phyloP scores from a whole-genome alignment of 2,797 vertebrate species.

The Enteromius fasciolatus region DNA sequence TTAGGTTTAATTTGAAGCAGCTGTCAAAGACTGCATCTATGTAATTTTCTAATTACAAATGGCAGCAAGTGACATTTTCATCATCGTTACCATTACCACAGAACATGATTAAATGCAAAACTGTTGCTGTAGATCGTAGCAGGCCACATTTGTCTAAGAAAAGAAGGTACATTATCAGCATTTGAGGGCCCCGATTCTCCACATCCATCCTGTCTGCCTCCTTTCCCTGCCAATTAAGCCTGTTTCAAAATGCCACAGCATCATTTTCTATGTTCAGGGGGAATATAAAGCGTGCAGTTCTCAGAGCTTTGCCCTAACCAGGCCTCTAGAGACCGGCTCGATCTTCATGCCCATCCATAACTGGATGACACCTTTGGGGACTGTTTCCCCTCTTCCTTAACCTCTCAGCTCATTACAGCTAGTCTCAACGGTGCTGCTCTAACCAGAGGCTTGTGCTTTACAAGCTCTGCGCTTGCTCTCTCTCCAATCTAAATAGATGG shows the following conservation, averaged over 20 bases:
- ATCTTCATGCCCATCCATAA: conserved; percentile 83
- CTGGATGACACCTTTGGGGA: conserved; percentile 90
- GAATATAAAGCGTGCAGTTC: conserved; percentile 68
- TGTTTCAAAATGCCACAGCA: conserved; percentile 72
- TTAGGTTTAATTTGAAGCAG: conserved; percentile 44
- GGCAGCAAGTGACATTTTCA: conserved; percentile 13
- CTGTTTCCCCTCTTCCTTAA: conserved; percentile 80
- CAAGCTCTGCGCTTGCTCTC: conserved; percentile 72
- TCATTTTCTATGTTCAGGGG: conserved; percentile 68
- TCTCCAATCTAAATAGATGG: conserved; percentile 80
- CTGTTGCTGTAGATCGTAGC: neutral
- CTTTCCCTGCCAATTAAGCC: conserved; percentile 71
- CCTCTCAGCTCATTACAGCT: conserved; percentile 89
- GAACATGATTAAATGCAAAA: conserved; percentile 7
- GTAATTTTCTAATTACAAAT: conserved; percentile 29
- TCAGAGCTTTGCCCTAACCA: conserved; percentile 75
- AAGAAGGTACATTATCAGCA: conserved; percentile 24
- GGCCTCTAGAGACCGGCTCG: conserved; percentile 70
- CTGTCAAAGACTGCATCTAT: conserved; percentile 41
- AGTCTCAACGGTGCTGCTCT: conserved; percentile 80
- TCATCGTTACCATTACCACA: conserved; percentile 12
- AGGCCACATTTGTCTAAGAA: neutral
- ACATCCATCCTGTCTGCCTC: conserved; percentile 51
- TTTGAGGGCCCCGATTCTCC: conserved; percentile 22
- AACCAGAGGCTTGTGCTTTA: conserved; percentile 90